Evolutionary conservation across 2,113 vertebrate species (phyloP), one percentile per base, ranked within the genome.

Genomic region (Solea senegalensis): DNA sequence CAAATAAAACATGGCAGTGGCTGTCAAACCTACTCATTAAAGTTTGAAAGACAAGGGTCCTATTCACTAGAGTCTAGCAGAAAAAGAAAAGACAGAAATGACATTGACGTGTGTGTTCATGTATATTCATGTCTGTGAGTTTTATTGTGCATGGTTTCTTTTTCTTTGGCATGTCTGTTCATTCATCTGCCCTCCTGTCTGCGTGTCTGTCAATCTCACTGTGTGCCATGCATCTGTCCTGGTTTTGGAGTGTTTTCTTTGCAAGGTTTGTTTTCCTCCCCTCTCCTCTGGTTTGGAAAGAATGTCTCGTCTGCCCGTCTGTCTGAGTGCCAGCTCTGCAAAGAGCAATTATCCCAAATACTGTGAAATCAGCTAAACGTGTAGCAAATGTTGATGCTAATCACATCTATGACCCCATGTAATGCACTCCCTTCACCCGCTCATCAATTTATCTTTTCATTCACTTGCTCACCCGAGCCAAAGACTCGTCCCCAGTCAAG

Each of bases 291-390:
- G 75, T 73, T 78, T 62, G 64, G 16, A 78, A 71, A 75, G 67
- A 53, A 78, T 13, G 8, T 59, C 15, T 7, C 15, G 1, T 82
- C 73, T 69, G 66, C 84, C 78, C 65, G 73, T 77, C 75, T 78
- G 55, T 70, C 41, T 10, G 72, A 81, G 66, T 68, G 83, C 57
- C 86, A 53, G 59, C 67, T 80, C 78, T 69, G 88, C 65, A 81
- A 82, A 65, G 81, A 69, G 70, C 80, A 78, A 88, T 88, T 78
- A 88, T 79, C 79, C 77, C 77, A 76, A 84, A 88, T 84, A 76
- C 63, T 79, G 72, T 80, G 69, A 88, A 86, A 88, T 88, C 84
- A 86, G 78, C 82, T 83, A 57, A 87, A 82, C 81, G 72, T 46
- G 77, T 69, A 58, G 44, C 28, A 2, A 54, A 16, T 75, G 69